Conservation (phyloP, 2,888 invertebrate species). For the Papilio protenor region DNA sequence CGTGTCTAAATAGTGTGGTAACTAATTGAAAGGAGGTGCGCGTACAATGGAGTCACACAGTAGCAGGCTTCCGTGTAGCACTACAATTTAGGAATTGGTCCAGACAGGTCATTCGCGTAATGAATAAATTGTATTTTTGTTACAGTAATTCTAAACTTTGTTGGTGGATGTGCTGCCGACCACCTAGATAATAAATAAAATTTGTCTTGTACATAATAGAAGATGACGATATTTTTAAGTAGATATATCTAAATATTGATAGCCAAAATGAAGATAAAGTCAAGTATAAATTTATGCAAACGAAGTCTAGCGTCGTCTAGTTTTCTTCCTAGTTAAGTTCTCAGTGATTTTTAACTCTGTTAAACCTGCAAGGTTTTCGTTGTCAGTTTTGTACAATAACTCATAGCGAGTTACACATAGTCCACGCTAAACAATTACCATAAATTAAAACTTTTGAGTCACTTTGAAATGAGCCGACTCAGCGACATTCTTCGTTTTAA, state of each 20-base stretch:
- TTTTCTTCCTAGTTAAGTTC: neutral
- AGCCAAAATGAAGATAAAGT: neutral
- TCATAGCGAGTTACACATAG: conserved; percentile 74
- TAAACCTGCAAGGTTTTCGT: conserved; percentile 58
- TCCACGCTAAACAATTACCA: conserved; percentile 82
- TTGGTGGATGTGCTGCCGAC: neutral
- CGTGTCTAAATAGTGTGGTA: conserved; percentile 73
- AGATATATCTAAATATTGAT: neutral
- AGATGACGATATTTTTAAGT: no score
- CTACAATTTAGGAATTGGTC: conserved; percentile 54
- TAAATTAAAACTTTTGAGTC: conserved; percentile 64
- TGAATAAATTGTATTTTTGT: neutral
- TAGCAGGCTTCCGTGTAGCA: conserved; percentile 78
- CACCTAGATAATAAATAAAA: neutral
- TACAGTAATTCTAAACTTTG: neutral
- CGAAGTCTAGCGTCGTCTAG: neutral
- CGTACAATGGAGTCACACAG: conserved; percentile 75
- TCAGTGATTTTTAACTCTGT: conserved; percentile 27
- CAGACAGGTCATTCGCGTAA: conserved; percentile 48
- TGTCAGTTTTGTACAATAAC: conserved; percentile 64
- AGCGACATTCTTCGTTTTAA: conserved; percentile 12
- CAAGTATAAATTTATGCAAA: neutral
- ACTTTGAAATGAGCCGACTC: conserved; percentile 65
- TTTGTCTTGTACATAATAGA: no score
- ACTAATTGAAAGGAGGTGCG: conserved; percentile 67